Conservation (phyloP, 2,113 vertebrate species). For the Aleadryas rufinucha region DNA sequence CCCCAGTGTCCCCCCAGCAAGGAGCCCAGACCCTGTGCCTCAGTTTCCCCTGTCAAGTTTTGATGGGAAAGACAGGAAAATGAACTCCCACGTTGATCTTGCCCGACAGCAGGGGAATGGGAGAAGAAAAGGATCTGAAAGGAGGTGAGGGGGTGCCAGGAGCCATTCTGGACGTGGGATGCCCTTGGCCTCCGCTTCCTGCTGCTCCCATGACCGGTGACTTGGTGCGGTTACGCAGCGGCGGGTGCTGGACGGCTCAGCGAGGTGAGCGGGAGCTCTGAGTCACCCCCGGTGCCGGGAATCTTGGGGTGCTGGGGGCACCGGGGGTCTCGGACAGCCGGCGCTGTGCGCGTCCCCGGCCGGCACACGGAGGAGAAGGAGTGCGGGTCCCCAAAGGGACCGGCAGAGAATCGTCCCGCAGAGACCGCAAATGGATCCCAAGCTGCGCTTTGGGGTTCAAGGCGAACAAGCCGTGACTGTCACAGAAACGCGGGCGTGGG, state of each 20-base stretch:
- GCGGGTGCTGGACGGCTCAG: background rate
- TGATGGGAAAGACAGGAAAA: background rate
- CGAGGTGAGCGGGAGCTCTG: background rate
- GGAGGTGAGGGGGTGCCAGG: background rate
- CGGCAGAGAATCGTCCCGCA: background rate
- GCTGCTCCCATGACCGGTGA: conserved; percentile 23
- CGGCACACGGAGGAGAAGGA: background rate
- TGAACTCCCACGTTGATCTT: rapidly evolving
- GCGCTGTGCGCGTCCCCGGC: background rate
- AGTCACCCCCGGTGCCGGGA: background rate
- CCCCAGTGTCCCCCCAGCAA: rapidly evolving
- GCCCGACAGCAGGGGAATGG: rapidly evolving
- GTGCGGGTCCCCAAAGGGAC: rapidly evolving
- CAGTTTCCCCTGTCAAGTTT: background rate
- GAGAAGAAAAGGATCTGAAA: background rate
- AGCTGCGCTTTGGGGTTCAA: background rate
- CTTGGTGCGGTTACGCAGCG: background rate
- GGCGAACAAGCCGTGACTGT: rapidly evolving
- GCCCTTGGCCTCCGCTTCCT: background rate
- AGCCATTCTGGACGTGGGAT: background rate
- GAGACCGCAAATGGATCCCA: background rate
- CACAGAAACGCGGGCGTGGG: background rate
- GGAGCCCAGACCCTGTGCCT: background rate
- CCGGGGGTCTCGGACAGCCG: rapidly evolving
- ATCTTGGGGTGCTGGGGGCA: rapidly evolving